Base-by-base conservation (phyloP, 2,797 vertebrate genomes). In the Selene dorsalis region DNA sequence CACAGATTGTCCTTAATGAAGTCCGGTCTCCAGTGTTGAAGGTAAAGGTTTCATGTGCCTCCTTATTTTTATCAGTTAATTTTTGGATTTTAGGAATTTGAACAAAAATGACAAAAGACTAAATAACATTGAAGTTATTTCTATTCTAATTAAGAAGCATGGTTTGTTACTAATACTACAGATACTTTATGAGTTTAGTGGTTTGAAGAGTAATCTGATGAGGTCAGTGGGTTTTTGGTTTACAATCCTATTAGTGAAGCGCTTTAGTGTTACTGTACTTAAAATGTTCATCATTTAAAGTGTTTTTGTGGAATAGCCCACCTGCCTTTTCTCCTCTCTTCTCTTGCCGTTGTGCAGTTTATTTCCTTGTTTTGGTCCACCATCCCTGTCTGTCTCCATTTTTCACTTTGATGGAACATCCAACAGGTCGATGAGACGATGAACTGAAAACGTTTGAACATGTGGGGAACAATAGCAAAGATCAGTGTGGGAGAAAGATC, bases 161-260 rank as follows among this genome's bases (percentile, higher is more conserved):
- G 35, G 52, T 79, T 59, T 41, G n/a, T 38, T 38, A 69, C 71
- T 22, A 78, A 55, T 35, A 56, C 16, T 1, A 30, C 38, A 50
- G 12, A 55, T 35, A 35, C 41, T 66, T 43, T 10, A 28, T 62
- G 75, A 62, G 77, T 82, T 53, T 75, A 59, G 70, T 75, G 62
- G 47, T 41, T 57, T 3, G 53, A 22, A 14, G 45, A n/a, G 52
- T 88, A 86, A 90, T 89, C 89, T 85, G 84, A 82, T 85, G 82
- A 87, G 79, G 79, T 84, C 87, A 83, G 80, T 56, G 48, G 86
- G 57, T 79, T 90, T 91, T 86, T 9, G 1, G 73, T 79, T 80
- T 70, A 61, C 85, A 90, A 91, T 92, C 88, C 87, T 87, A 88
- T 92, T 90, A 92, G 74, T 60, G 35, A 69, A 82, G 83, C 75